Conservation (phyloP, 2,888 invertebrate genomes). For the Sepiola atlantica region DNA sequence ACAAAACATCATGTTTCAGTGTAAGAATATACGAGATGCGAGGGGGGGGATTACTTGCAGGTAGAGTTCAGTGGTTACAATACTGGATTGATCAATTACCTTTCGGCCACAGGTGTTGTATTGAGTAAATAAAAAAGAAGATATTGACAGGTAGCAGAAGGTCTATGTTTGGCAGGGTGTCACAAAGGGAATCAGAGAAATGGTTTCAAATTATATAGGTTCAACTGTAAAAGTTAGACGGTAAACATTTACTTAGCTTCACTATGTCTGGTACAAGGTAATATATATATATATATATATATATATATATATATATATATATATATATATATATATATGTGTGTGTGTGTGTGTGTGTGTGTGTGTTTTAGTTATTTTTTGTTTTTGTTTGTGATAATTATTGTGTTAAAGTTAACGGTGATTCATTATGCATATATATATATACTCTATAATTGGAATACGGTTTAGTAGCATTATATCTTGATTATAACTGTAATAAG, state of each 20-base stretch:
- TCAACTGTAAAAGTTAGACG: not conserved
- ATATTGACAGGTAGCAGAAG: constrained; percentile 8
- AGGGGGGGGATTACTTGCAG: not conserved
- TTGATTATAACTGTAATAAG: too few species aligned
- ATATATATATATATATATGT: too few species aligned
- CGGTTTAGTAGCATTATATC: too few species aligned
- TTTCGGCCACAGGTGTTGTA: not conserved
- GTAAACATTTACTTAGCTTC: not conserved
- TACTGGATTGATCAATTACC: not conserved
- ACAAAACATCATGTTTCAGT: not conserved
- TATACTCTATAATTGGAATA: too few species aligned
- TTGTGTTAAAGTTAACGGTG: too few species aligned
- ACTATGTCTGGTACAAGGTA: not conserved
- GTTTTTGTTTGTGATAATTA: too few species aligned
- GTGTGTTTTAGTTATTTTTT: too few species aligned
- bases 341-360: too few species aligned
- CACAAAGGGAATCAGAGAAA: not conserved
- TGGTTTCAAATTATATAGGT: not conserved
- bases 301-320: too few species aligned
- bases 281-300: not conserved
- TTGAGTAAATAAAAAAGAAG: not conserved
- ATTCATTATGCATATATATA: too few species aligned
- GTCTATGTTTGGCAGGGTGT: not conserved
- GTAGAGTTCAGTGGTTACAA: not conserved
- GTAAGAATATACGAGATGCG: not conserved